Conservation (phyloP, 2,797 vertebrate genomes). For the Notamacropus eugenii region DNA sequence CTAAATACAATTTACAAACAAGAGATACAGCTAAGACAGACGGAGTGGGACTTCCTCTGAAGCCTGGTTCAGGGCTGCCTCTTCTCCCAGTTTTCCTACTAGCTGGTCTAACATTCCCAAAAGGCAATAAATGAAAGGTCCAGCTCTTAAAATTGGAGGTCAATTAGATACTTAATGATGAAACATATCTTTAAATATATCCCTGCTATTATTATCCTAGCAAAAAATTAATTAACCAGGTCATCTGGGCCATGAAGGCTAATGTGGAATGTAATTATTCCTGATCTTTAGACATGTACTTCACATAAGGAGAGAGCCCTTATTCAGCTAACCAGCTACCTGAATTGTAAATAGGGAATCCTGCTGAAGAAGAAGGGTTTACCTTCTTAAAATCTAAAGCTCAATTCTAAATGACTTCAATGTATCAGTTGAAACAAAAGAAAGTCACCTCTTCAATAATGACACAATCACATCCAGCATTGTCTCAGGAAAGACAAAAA, state of each 20-base stretch:
- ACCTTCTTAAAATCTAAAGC: slow-evolving; percentile 78
- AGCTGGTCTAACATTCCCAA: slow-evolving; percentile 75
- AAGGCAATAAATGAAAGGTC: slow-evolving; percentile 86
- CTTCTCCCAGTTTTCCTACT: slow-evolving; percentile 67
- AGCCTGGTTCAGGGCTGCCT: slow-evolving; percentile 57
- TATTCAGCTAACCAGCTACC: slow-evolving; percentile 86
- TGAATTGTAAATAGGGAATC: slow-evolving; percentile 85
- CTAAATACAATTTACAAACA: slow-evolving; percentile 83
- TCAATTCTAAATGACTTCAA: slow-evolving; percentile 73
- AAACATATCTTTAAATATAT: slow-evolving; percentile 88
- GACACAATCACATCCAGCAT: slow-evolving; percentile 56
- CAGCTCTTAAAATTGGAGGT: slow-evolving; percentile 87
- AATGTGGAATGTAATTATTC: slow-evolving; percentile 89
- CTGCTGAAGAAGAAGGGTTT: slow-evolving; percentile 78
- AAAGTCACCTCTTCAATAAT: slow-evolving; percentile 61
- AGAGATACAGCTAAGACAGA: slow-evolving; percentile 83
- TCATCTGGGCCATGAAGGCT: slow-evolving; percentile 86
- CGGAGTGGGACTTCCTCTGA: slow-evolving; percentile 23
- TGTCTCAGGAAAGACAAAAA: slow-evolving; percentile 64
- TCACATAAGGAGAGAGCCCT: slow-evolving; percentile 86
- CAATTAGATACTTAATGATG: slow-evolving; percentile 88
- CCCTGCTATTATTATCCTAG: slow-evolving; percentile 88
- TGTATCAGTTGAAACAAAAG: slow-evolving; percentile 75
- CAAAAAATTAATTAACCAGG: slow-evolving; percentile 91
- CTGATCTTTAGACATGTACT: slow-evolving; percentile 87